phyloP scores from a whole-genome alignment of 2,113 vertebrate genomes.

The Cisticola juncidis region DNA sequence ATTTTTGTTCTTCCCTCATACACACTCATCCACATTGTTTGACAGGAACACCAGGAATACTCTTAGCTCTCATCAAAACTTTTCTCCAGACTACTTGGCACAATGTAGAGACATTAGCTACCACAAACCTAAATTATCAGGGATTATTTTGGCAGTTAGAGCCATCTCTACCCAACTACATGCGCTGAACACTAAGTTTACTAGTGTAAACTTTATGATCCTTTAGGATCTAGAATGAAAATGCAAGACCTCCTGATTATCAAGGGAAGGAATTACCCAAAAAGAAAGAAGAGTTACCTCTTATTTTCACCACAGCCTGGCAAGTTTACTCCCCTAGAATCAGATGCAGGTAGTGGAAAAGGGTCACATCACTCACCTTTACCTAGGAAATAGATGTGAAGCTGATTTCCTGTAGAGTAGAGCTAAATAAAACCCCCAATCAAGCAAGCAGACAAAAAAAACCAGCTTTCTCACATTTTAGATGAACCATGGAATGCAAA shows the following conservation, averaged over 20 bases:
- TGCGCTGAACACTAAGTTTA: not conserved
- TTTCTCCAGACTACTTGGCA: not conserved
- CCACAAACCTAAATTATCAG: not conserved
- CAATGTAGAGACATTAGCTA: not conserved
- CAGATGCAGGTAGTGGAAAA: fast-evolving
- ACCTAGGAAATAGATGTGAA: not conserved
- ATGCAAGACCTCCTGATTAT: not conserved
- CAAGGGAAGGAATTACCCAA: not conserved
- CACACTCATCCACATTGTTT: not conserved
- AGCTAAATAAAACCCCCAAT: fast-evolving
- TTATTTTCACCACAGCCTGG: not conserved
- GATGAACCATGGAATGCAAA: not conserved
- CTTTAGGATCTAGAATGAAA: not conserved
- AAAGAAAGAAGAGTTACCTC: not conserved
- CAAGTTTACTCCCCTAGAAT: not conserved
- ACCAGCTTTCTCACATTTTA: not conserved
- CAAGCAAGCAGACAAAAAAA: not conserved
- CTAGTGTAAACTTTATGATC: not conserved
- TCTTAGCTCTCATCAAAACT: not conserved
- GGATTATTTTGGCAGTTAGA: not conserved
- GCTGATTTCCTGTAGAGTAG: not conserved
- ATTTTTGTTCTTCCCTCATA: not conserved
- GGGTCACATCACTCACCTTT: not conserved
- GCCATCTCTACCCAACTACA: not conserved
- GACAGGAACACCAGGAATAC: not conserved